Evolutionary conservation across 2,888 invertebrate species (phyloP), one percentile per base, ranked within the genome.

Genomic region (Linnaemya tessellans): DNA sequence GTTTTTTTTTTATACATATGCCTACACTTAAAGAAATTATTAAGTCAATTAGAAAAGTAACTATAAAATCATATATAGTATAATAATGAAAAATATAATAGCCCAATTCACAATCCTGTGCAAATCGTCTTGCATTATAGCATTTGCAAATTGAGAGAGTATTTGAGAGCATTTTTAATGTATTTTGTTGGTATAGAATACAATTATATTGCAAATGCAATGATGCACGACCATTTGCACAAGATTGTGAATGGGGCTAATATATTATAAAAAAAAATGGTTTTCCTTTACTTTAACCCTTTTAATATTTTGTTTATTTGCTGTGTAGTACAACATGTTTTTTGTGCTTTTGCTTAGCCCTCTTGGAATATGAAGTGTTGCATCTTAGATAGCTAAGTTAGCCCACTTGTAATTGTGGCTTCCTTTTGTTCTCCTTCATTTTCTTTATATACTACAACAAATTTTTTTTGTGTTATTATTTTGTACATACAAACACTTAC

Each of bases 311-410:
- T 3, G 10, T 43, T 58, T 75, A 51, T 38, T 56, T 54, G 35
- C 64, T 35, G 80, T 80, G 80, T 80, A 18, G 11, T 38, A 49
- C 13, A 60, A 11, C 11, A 9, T 43, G 9, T 71, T 71, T 51
- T 62, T 49, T 49, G 13, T 56, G 22, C 20, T 46, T 18, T 70
- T 9, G n/a, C 30, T 54, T 54, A 10, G n/a, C 56, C 30, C 71
- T 60, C 74, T 82, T 77, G 38, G 71, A 70, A 58, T 54, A 75
- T 85, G 70, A 85, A 85, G 84, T 85, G 79, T 75, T 80, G 82
- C 84, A 80, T 82, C 86, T 87, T 58, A 86, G 87, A 86, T 84
- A 81, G 84, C 86, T 84, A 78, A 87, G 87, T 87, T 87, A 87
- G 87, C 87, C 80, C 83, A 86, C 87, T 87, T 87, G 73, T 77